Conservation (phyloP, 2,797 vertebrate genomes). For the Hippocampus kuda region DNA sequence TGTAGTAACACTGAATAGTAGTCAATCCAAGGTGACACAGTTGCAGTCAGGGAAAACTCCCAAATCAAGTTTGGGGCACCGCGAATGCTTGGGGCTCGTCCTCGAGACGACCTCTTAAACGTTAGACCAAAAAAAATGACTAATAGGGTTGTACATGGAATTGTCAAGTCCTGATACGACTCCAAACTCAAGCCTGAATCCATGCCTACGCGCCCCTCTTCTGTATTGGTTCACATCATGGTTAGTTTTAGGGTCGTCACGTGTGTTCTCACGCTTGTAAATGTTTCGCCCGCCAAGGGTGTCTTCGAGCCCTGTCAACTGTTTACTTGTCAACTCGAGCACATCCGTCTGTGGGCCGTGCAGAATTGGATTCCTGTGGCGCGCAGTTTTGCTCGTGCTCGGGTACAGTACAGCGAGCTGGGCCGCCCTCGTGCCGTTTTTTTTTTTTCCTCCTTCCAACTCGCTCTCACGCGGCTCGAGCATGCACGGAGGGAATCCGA, state of each 20-base stretch:
- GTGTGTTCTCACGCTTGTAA: not conserved
- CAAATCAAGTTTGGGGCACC: not conserved
- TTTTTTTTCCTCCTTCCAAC: slow-evolving; percentile 40
- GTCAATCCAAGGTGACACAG: no score
- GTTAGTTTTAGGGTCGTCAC: not conserved
- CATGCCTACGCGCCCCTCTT: not conserved
- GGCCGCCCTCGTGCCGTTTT: slow-evolving; percentile 53
- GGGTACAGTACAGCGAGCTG: slow-evolving; percentile 36
- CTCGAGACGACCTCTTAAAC: no score
- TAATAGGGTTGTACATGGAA: not conserved
- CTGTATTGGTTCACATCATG: not conserved
- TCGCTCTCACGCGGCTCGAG: slow-evolving; percentile 70
- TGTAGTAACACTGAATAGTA: no score
- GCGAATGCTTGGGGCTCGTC: no score
- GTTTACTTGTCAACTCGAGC: slow-evolving; percentile 13
- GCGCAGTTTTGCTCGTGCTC: slow-evolving; percentile 42
- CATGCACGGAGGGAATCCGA: slow-evolving; percentile 62
- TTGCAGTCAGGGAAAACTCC: not conserved
- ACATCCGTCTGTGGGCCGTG: slow-evolving; percentile 5
- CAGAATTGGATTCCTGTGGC: slow-evolving; percentile 32
- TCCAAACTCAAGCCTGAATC: not conserved
- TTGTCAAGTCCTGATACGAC: not conserved
- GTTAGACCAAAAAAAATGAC: no score
- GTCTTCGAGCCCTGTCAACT: slow-evolving; percentile 1
- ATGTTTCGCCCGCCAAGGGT: slow-evolving; percentile 1